Evolutionary conservation across 2,113 vertebrate genomes (phyloP).

Genomic region (mouse (Mus musculus)): GRCm39 chr7:81578501-81579000

Average conservation of each 20-base stretch:
- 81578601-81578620: too few species aligned
- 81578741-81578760: background rate
- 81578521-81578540: too few species aligned
- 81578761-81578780: background rate
- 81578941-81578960: background rate
- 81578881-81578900: background rate
- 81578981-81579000: background rate
- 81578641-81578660: too few species aligned
- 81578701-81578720: background rate
- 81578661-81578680: too few species aligned
- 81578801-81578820: background rate
- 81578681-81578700: too few species aligned
- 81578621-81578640: too few species aligned
- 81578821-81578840: background rate
- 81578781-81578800: background rate
- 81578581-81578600: too few species aligned
- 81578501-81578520: too few species aligned
- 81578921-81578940: background rate
- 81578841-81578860: conserved; percentile 1
- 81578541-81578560: too few species aligned
- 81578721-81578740: background rate
- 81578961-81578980: background rate
- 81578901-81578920: background rate
- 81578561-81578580: too few species aligned
- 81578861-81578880: background rate